Percentiles rank a stretch among this genome's conserved stretches.
phyloP scores from a whole-genome alignment of 2,888 invertebrate species.

The Caenorhabditis drosophilae region DNA sequence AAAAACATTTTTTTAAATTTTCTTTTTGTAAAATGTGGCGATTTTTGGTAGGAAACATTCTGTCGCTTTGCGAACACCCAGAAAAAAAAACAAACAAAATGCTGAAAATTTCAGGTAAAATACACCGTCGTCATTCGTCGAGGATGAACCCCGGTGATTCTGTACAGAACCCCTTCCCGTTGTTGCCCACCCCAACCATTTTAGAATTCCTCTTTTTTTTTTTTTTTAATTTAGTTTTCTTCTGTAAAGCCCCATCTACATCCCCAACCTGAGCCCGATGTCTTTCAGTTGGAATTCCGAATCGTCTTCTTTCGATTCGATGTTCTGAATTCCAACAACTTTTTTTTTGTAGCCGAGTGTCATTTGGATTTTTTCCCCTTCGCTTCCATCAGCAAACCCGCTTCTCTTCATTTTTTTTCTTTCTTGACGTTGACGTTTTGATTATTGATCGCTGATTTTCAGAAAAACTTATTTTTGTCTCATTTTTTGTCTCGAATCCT shows the following conservation, averaged over 20 bases:
- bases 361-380: not conserved
- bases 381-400: not conserved
- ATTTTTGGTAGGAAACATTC: no score
- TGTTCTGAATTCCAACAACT: not conserved
- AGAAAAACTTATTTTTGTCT: no score
- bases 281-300: not conserved
- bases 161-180: not conserved
- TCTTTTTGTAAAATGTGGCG: no score
- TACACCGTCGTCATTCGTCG: constrained; percentile 4
- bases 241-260: not conserved
- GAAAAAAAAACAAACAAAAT: no score
- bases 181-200: not conserved
- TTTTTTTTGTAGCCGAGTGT: not conserved
- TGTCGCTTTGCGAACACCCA: no score
- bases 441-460: no score
- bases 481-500: no score
- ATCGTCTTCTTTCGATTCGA: not conserved
- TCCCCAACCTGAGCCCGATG: not conserved
- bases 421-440: no score
- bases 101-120: constrained; percentile 2
- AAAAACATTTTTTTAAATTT: no score
- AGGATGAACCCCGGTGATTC: constrained; percentile 1
- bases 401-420: no score
- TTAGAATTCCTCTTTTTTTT: not conserved
- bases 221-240: not conserved